phyloP scores from a whole-genome alignment of 1,140 invertebrate species.

The Carcinoscorpius rotundicauda region DNA sequence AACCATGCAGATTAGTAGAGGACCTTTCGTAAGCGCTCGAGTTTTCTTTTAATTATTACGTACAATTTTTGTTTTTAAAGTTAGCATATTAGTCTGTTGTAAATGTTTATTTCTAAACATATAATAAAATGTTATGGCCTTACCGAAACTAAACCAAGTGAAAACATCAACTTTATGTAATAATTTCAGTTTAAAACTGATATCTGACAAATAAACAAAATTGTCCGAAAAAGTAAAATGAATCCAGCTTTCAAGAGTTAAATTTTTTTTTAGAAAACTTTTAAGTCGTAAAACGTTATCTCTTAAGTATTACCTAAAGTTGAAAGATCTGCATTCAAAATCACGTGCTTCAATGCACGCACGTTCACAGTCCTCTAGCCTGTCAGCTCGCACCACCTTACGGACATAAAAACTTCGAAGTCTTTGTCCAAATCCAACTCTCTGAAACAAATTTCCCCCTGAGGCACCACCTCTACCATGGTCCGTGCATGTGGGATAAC shows the following conservation, averaged over 20 bases:
- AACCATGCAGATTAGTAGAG: too few species aligned
- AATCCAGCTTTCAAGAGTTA: background rate
- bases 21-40: too few species aligned
- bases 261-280: background rate
- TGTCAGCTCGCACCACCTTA: conserved; percentile 54
- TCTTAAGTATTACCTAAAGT: conserved; percentile 29
- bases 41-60: too few species aligned
- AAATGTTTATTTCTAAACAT: too few species aligned
- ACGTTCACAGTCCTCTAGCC: conserved; percentile 60
- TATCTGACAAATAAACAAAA: too few species aligned
- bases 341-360: conserved; percentile 69
- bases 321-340: conserved; percentile 74
- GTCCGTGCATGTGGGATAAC: conserved; percentile 2
- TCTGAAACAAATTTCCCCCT: conserved; percentile 22
- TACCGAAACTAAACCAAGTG: too few species aligned
- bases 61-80: too few species aligned
- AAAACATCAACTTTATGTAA: too few species aligned
- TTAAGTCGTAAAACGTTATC: conserved; percentile 4
- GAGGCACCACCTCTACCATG: conserved; percentile 11
- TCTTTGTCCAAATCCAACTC: conserved; percentile 54
- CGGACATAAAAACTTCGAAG: conserved; percentile 65
- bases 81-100: too few species aligned
- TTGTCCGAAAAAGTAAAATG: background rate
- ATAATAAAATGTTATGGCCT: too few species aligned
- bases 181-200: too few species aligned